Evolutionary conservation across 2,113 vertebrate genomes (phyloP).

Genomic region (Sula dactylatra): DNA sequence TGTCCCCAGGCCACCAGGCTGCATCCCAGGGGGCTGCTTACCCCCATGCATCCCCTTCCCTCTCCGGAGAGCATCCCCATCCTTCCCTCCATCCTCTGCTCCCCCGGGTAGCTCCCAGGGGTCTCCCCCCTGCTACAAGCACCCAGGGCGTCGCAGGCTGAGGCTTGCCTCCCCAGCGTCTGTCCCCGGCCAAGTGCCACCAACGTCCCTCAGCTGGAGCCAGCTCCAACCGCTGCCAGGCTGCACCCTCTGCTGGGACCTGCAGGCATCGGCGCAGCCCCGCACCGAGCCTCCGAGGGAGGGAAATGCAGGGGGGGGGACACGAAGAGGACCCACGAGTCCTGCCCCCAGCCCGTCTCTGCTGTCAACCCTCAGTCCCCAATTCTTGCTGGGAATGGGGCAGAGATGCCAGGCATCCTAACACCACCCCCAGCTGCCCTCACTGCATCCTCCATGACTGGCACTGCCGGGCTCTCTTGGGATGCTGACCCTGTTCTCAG

Average conservation of each 20-base stretch:
- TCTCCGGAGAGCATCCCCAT: background rate
- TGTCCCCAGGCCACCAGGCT: background rate
- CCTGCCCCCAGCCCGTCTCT: background rate
- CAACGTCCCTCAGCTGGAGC: background rate
- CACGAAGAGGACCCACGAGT: background rate
- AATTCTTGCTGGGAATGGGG: background rate
- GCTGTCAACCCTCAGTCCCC: background rate
- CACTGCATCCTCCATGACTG: fast-evolving
- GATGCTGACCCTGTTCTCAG: background rate
- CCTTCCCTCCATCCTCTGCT: background rate
- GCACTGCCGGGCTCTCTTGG: background rate
- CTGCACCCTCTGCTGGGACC: slow-evolving; percentile 64
- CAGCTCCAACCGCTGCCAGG: slow-evolving; percentile 24
- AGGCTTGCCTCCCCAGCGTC: background rate
- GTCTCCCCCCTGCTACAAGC: no score
- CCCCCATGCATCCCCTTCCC: background rate
- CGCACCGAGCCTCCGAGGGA: background rate
- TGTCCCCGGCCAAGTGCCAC: background rate
- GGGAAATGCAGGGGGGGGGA: background rate
- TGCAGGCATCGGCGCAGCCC: slow-evolving; percentile 19
- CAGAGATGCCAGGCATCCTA: background rate
- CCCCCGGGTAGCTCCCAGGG: background rate
- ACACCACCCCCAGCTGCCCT: background rate
- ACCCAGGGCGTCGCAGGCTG: background rate
- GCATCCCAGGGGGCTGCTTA: fast-evolving